A percentile compares a stretch with the other conserved stretches of the same genome.
Conservation (phyloP, 1,140 invertebrate genomes). For the Heterodera carotae region DNA sequence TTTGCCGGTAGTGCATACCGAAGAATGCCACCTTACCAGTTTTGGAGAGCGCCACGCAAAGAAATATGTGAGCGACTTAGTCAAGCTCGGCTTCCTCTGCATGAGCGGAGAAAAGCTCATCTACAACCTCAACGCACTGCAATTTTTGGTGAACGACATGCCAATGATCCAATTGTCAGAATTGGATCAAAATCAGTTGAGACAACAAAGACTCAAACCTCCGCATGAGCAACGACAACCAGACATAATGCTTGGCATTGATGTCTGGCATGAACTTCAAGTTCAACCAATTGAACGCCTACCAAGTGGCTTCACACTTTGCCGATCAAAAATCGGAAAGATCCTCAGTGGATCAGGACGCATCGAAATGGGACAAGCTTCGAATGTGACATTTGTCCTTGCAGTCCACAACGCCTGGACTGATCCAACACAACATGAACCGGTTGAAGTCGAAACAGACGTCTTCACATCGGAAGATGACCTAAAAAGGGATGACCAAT, state of each 20-base stretch:
- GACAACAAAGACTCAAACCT: not conserved
- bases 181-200: not conserved
- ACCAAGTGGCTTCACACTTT: slow-evolving; percentile 3
- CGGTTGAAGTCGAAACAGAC: too few relatives aligned
- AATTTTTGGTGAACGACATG: not conserved
- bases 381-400: not conserved
- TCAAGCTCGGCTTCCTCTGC: not conserved
- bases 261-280: slow-evolving; percentile 1
- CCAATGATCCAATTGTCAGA: not conserved
- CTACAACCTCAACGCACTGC: not conserved
- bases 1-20: not conserved
- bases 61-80: slow-evolving; percentile 4
- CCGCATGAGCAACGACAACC: not conserved
- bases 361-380: not conserved
- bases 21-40: too few relatives aligned
- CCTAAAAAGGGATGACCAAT: not conserved
- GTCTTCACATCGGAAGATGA: not conserved
- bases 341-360: too few relatives aligned
- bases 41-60: not conserved
- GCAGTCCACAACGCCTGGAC: too few relatives aligned
- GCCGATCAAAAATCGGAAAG: too few relatives aligned
- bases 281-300: not conserved
- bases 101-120: not conserved
- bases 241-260: slow-evolving; percentile 5
- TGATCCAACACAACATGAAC: too few relatives aligned